Base-by-base conservation (phyloP, 2,888 invertebrate genomes). In the Machimus rusticus region DNA sequence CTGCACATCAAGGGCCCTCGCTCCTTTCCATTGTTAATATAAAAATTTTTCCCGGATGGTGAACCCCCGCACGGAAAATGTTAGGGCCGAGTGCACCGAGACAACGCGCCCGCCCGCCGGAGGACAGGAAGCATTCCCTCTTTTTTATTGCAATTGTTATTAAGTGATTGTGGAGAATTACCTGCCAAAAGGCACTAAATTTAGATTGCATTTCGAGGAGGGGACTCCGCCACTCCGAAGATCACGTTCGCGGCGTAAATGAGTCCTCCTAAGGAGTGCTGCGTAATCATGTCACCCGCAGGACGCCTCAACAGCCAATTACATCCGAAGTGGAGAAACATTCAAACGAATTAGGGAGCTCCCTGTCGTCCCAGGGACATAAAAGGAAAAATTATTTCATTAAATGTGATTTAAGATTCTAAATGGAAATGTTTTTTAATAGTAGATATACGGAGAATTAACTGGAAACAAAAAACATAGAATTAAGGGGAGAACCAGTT, bases 1-100 rank as follows among this genome's bases (percentile, higher is more conserved):
- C 85, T 85, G 85, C 85, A 85, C 74, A 74, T 74, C 74, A 85
- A 85, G 85, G 74, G 74, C 74, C 43, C 85, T 85, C 46, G 14
- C 14, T 43, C 19, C 43, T 31, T 74, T 74, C 28, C 57, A 85
- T 85, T 85, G 74, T 85, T 85, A 51, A 28, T 82, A 55, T 28
- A 23, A 51, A 43, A 16, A 37, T 39, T 76, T 76, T 76, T 76
- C 14, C 31, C 37, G 14, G 43, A 14, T 16, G 43, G 4, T 4
- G 16, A 5, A 14, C 34, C 34, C 28, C 37, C n/a, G 14, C 39
- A 2, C 37, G n/a, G 16, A 76, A 76, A 31, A 14, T n/a, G 34
- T 34, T 76, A 37, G 12, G 76, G 28, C 76, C 14, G 16, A 14
- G 37, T n/a, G 76, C 34, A 37, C 37, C n/a, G 34, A 37, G n/a